phyloP scores from a whole-genome alignment of 2,113 vertebrate genomes.

The Psephotus haematonotus region DNA sequence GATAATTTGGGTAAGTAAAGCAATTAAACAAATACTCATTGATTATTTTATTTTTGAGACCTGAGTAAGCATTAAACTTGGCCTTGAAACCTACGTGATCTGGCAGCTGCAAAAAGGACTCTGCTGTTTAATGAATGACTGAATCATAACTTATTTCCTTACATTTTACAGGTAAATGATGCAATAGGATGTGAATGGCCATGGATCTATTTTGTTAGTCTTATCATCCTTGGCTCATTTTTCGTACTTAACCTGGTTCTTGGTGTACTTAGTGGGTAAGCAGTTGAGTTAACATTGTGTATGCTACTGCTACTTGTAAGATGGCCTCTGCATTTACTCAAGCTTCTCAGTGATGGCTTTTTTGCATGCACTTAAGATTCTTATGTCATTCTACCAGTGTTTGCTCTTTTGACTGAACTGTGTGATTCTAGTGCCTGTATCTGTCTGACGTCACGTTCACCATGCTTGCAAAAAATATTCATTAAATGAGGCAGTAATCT shows the following conservation, averaged over 20 bases:
- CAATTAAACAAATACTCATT: background rate
- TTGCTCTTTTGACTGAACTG: constrained; percentile 72
- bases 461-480: constrained; percentile 63
- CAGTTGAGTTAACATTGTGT: constrained; percentile 75
- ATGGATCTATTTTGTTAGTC: constrained; percentile 99
- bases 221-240: constrained; percentile 99
- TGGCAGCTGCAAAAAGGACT: constrained; percentile 75
- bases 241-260: constrained; percentile 99
- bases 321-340: constrained; percentile 66
- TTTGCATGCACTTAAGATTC: constrained; percentile 75
- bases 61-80: background rate
- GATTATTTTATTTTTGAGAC: background rate
- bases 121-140: constrained; percentile 72
- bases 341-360: constrained; percentile 66
- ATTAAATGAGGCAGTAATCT: constrained; percentile 39
- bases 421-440: constrained; percentile 67
- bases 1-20: constrained; percentile 18
- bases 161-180: constrained; percentile 91
- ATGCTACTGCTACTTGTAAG: constrained; percentile 69
- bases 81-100: constrained; percentile 61
- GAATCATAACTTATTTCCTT: constrained; percentile 83
- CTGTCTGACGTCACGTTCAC: constrained; percentile 71
- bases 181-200: constrained; percentile 96
- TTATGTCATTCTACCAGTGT: constrained; percentile 58
- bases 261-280: constrained; percentile 99